These are phyloP conservation scores for Caerostris darwini DNA, from an alignment of 1,140 invertebrate species.

Conservation along the genomic window DNA sequence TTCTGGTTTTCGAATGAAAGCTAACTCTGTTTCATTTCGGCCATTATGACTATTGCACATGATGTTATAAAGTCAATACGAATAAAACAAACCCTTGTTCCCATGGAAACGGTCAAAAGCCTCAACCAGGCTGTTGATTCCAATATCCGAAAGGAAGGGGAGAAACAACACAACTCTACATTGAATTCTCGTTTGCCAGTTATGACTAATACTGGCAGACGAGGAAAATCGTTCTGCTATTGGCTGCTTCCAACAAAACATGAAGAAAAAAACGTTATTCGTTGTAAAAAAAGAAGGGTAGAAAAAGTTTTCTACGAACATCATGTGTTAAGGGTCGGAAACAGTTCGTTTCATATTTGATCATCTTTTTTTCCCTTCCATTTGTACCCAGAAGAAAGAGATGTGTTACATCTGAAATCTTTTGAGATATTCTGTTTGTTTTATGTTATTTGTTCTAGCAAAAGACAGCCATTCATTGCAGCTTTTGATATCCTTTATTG, in stretches of 20 bases:
- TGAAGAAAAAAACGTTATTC: neutral
- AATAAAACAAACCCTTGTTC: constrained; percentile 15
- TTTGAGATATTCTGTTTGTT: neutral
- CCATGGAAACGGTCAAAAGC: constrained; percentile 25
- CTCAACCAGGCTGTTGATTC: neutral
- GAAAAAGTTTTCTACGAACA: neutral
- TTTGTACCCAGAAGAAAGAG: neutral
- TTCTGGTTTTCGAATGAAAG: constrained; percentile 3
- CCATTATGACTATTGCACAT: neutral
- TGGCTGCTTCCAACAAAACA: neutral
- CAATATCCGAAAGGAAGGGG: neutral
- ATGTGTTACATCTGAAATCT: constrained; percentile 1
- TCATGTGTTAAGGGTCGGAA: neutral
- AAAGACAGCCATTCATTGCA: neutral
- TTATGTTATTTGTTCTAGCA: neutral
- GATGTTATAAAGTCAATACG: neutral
- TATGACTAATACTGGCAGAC: neutral
- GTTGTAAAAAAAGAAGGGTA: neutral
- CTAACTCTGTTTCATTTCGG: constrained; percentile 10
- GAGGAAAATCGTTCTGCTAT: neutral
- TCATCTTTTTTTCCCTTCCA: neutral
- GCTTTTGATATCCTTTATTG: neutral
- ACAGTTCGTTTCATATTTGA: neutral
- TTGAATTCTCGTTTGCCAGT: constrained; percentile 1
- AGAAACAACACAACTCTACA: neutral